These are phyloP conservation scores for Nothoprocta pentlandii DNA, from an alignment of 2,113 vertebrate species.

Conservation along the genomic window DNA sequence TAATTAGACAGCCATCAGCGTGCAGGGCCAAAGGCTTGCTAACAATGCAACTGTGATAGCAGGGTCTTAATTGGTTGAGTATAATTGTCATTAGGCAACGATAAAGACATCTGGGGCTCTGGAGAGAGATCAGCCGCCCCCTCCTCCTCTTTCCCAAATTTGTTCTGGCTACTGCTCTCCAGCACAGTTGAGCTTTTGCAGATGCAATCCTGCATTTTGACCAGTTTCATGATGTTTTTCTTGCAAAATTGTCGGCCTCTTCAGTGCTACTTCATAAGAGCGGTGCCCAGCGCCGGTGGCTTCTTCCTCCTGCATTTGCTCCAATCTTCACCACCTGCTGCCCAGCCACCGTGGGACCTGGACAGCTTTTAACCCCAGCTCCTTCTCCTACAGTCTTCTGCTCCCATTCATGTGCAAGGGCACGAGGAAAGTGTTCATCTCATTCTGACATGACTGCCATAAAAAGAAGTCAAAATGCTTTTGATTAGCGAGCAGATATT, in stretches of 20 bases:
- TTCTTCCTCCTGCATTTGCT: slow-evolving; percentile 13
- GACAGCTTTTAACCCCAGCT: slow-evolving; percentile 31
- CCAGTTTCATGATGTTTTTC: slow-evolving; percentile 51
- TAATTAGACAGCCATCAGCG: slow-evolving; percentile 80
- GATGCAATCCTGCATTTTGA: slow-evolving; percentile 51
- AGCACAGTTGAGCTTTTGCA: slow-evolving; percentile 54
- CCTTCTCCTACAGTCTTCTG: background rate
- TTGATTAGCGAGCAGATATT: background rate
- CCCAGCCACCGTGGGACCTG: background rate
- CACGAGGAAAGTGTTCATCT: background rate
- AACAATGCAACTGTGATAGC: slow-evolving; percentile 79
- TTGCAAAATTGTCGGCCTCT: slow-evolving; percentile 56
- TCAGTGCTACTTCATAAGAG: slow-evolving; percentile 61
- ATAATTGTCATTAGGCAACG: slow-evolving; percentile 81
- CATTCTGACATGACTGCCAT: background rate
- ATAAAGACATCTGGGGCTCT: slow-evolving; percentile 85
- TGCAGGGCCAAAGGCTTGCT: slow-evolving; percentile 78
- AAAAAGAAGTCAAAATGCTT: background rate
- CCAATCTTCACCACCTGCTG: slow-evolving; percentile 38
- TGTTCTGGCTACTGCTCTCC: slow-evolving; percentile 68
- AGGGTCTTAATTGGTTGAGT: slow-evolving; percentile 82
- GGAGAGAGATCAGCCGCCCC: slow-evolving; percentile 78
- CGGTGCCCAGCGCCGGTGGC: background rate
- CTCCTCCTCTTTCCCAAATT: slow-evolving; percentile 56
- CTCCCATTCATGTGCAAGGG: background rate